phyloP scores from a whole-genome alignment of 2,797 vertebrate genomes.

The Scomberomorus guttatus region DNA sequence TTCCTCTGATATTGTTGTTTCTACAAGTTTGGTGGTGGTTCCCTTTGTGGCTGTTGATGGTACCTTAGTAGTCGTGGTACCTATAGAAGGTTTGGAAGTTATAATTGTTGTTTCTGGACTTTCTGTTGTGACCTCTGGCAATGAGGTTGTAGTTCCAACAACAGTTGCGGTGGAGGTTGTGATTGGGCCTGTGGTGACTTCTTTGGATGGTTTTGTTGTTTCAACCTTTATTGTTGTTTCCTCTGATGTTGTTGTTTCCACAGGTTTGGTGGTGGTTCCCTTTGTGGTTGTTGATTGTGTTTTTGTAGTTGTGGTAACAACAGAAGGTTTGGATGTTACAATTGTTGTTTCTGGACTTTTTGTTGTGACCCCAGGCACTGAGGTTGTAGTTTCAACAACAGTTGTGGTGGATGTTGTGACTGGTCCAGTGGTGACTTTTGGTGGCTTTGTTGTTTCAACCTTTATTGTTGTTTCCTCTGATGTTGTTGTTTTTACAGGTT shows the following conservation, averaged over 20 bases:
- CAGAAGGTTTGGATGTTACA: not conserved
- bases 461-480: not conserved
- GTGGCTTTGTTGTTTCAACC: not conserved
- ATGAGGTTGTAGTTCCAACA: too few relatives aligned
- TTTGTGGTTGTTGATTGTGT: not conserved
- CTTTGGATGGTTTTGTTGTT: too few relatives aligned
- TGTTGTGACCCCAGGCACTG: not conserved
- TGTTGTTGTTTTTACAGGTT: not conserved
- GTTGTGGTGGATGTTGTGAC: slow-evolving; percentile 1
- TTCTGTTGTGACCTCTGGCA: too few relatives aligned
- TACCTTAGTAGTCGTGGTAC: too few relatives aligned
- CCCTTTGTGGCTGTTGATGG: too few relatives aligned
- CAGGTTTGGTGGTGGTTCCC: not conserved
- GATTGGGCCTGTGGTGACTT: too few relatives aligned
- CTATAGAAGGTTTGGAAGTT: too few relatives aligned
- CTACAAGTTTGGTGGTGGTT: too few relatives aligned
- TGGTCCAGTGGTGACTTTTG: not conserved
- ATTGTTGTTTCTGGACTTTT: slow-evolving; percentile 1
- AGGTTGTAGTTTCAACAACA: slow-evolving; percentile 4
- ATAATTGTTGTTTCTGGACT: too few relatives aligned
- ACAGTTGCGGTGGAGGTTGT: too few relatives aligned
- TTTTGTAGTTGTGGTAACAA: slow-evolving; percentile 5
- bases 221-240: not conserved
- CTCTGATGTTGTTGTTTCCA: not conserved
- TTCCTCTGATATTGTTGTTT: too few relatives aligned